These are phyloP conservation scores for Oxyruncus cristatus DNA, from an alignment of 2,113 vertebrate species.

Conservation along the genomic window DNA sequence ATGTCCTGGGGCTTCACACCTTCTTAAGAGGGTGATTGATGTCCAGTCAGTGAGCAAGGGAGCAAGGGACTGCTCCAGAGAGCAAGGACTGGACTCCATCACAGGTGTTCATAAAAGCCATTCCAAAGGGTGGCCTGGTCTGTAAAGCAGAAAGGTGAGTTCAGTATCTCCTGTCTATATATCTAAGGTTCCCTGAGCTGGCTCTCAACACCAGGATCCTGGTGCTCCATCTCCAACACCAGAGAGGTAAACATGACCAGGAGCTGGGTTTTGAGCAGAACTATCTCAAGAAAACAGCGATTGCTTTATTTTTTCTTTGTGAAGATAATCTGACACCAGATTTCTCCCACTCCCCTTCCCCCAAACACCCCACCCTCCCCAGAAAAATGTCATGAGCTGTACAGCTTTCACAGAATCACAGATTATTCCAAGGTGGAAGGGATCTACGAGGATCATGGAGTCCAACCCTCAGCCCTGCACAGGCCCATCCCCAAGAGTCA, in stretches of 20 bases:
- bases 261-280: neutral
- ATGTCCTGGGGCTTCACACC: neutral
- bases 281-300: neutral
- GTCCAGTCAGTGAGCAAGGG: neutral
- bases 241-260: neutral
- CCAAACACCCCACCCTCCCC: neutral
- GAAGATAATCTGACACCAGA: neutral
- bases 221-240: neutral
- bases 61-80: neutral
- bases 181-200: neutral
- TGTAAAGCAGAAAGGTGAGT: neutral
- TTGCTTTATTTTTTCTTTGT: neutral
- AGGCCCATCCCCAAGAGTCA: neutral
- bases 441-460: neutral
- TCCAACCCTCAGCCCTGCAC: neutral
- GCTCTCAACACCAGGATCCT: neutral
- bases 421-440: neutral
- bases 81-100: neutral
- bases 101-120: neutral
- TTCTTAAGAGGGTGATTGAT: neutral
- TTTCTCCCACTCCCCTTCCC: neutral
- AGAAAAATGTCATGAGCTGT: neutral
- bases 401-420: neutral
- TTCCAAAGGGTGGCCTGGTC: neutral
- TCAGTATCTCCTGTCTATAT: neutral